A percentile compares a stretch with the other conserved stretches of the same genome.
Conservation (phyloP, 2,113 vertebrate species). For the Odocoileus hemionus region DNA sequence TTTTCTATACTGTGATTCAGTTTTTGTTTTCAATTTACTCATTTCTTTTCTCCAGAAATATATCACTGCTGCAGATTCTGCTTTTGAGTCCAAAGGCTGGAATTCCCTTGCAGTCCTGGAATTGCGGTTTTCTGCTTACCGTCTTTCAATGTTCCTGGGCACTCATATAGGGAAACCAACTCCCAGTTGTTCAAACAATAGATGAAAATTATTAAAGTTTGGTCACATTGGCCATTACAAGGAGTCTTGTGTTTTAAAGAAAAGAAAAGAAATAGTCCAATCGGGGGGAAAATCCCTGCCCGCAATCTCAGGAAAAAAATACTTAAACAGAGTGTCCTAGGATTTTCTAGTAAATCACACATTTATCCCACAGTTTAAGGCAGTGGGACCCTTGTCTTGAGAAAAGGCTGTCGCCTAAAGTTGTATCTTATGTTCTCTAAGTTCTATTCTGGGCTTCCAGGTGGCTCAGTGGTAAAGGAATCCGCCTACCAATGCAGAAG, state of each 20-base stretch:
- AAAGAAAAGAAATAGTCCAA: neutral
- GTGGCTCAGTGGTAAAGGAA: neutral
- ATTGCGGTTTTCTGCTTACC: neutral
- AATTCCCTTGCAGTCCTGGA: neutral
- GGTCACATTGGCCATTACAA: neutral
- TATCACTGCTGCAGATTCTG: neutral
- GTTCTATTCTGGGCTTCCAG: neutral
- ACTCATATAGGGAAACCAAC: neutral
- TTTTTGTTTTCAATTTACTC: neutral
- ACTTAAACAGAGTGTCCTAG: neutral
- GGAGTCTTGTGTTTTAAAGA: neutral
- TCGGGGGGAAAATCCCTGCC: neutral
- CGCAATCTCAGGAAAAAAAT: neutral
- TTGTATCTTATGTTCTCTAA: neutral
- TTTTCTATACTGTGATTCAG: neutral
- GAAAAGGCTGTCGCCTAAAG: neutral
- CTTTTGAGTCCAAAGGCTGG: neutral
- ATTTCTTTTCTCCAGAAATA: neutral
- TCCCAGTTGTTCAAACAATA: neutral
- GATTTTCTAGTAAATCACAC: neutral
- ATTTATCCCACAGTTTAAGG: neutral
- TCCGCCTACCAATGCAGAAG: neutral
- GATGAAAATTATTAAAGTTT: neutral
- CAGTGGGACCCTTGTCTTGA: neutral
- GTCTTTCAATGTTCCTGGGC: neutral